Evolutionary conservation across 2,797 vertebrate species (phyloP).

Genomic region (Manis javanica): DNA sequence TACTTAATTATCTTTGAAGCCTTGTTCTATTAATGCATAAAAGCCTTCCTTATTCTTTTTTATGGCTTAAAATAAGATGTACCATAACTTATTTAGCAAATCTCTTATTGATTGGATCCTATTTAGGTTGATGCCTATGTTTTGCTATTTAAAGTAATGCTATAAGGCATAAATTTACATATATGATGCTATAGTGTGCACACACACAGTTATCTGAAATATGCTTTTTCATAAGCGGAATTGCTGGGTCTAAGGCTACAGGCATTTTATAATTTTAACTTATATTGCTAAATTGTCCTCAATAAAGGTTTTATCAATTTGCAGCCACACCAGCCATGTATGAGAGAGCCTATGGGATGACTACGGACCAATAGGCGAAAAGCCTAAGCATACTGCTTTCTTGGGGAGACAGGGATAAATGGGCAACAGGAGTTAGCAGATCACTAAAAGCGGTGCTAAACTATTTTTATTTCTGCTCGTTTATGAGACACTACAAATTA

Average conservation of each 20-base stretch:
- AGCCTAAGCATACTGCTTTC: neutral
- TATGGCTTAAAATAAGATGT: neutral
- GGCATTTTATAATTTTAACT: neutral
- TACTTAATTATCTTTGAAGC: neutral
- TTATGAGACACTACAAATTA: neutral
- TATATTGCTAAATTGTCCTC: neutral
- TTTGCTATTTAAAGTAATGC: neutral
- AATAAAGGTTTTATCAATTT: neutral
- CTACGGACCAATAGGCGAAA: neutral
- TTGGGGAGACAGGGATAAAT: neutral
- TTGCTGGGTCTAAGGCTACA: neutral
- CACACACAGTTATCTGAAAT: neutral
- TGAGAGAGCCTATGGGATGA: neutral
- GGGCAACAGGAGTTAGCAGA: neutral
- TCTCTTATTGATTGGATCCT: neutral
- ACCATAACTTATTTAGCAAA: neutral
- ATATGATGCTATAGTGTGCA: neutral
- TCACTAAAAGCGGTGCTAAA: neutral
- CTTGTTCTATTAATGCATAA: neutral
- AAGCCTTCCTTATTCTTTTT: neutral
- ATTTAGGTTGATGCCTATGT: neutral
- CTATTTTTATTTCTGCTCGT: neutral
- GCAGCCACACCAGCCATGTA: neutral
- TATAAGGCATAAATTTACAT: neutral
- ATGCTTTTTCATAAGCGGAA: neutral